Conservation (phyloP, 2,113 vertebrate genomes). For the Bos javanicus region DNA sequence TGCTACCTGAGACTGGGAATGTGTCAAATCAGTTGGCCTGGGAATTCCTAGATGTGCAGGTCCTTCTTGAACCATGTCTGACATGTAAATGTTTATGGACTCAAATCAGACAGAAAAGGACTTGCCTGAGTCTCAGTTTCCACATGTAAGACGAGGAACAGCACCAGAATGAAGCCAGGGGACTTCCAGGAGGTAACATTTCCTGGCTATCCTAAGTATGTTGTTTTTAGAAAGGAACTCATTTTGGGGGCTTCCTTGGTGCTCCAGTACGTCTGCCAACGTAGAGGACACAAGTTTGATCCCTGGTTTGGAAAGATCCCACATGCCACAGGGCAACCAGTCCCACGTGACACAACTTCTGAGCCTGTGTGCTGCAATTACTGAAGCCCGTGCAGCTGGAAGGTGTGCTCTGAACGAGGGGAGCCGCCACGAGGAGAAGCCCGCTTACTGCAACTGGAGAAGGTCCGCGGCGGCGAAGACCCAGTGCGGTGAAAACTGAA, state of each 20-base stretch:
- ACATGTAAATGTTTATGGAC: neutral
- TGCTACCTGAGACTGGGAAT: neutral
- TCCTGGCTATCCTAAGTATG: neutral
- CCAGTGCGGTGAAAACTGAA: neutral
- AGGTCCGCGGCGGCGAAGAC: accelerated
- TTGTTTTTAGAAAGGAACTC: neutral
- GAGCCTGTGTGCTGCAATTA: neutral
- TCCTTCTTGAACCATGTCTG: neutral
- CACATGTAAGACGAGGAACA: neutral
- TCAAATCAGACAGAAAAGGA: neutral
- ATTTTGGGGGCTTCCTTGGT: neutral
- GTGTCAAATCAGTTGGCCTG: neutral
- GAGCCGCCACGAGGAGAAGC: accelerated
- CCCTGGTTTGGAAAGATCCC: neutral
- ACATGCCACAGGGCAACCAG: neutral
- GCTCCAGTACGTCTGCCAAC: neutral
- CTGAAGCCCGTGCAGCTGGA: accelerated
- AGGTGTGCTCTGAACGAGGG: accelerated
- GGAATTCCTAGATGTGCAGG: neutral
- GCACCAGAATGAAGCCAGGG: neutral
- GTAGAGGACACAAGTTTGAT: neutral
- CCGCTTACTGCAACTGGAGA: neutral
- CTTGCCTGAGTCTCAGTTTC: neutral
- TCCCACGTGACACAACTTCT: accelerated
- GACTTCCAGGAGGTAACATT: neutral